phyloP scores from a whole-genome alignment of 2,888 invertebrate species.

The Drosophila stalkeri region DNA sequence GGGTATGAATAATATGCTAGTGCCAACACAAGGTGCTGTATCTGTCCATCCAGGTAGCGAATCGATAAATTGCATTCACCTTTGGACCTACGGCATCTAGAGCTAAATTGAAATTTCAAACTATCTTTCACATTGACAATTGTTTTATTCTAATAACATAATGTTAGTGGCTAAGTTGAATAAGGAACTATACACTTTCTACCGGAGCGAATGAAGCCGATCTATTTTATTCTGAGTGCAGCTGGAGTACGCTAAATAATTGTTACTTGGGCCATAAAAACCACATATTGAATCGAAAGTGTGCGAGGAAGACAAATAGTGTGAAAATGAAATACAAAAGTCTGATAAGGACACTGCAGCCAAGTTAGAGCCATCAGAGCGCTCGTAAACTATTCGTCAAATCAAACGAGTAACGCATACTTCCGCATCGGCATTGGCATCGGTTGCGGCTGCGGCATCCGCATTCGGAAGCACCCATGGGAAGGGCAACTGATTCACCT shows the following conservation, averaged over 20 bases:
- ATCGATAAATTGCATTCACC: background rate
- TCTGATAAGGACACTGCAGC: background rate
- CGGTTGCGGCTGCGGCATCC: slow-evolving; percentile 1
- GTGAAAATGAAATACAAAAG: background rate
- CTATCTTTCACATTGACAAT: background rate
- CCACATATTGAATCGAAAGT: background rate
- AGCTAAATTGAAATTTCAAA: background rate
- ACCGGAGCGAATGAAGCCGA: slow-evolving; percentile 6
- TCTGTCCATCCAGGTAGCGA: background rate
- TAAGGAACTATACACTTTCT: background rate
- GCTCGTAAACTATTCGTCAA: slow-evolving; percentile 43
- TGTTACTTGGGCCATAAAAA: slow-evolving; percentile 13
- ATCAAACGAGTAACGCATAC: slow-evolving; percentile 74
- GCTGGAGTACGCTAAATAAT: slow-evolving; percentile 41
- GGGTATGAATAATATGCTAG: slow-evolving; percentile 11
- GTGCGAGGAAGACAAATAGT: background rate
- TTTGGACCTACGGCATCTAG: background rate
- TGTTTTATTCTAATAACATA: background rate
- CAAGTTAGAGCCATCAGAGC: slow-evolving; percentile 1
- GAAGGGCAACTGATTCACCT: slow-evolving; percentile 69
- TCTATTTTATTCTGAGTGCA: slow-evolving; percentile 36
- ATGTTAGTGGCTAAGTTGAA: background rate
- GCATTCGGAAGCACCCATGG: slow-evolving; percentile 7
- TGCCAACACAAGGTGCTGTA: background rate
- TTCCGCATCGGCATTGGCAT: slow-evolving; percentile 59